Evolutionary conservation across 2,797 vertebrate species (phyloP).

Genomic region (Pyrocephalus nanus): DNA sequence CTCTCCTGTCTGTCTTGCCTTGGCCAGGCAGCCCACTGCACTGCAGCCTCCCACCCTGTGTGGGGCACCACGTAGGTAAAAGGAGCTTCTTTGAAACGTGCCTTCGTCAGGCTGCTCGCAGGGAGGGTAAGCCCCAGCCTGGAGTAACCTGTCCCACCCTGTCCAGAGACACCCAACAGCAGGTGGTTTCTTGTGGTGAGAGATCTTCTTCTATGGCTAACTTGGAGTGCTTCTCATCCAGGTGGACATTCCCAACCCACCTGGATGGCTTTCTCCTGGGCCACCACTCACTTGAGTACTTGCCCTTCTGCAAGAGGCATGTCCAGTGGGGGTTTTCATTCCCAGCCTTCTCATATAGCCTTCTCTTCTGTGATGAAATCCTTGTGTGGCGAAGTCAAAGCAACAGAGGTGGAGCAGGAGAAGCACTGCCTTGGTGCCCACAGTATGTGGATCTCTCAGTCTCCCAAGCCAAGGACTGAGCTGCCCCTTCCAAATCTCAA

Average conservation of each 20-base stretch:
- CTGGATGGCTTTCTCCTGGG: background rate
- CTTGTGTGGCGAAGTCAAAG: background rate
- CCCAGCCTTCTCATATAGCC: rapidly evolving
- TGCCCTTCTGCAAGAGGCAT: background rate
- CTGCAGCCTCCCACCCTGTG: background rate
- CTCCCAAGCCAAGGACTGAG: background rate
- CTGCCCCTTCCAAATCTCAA: background rate
- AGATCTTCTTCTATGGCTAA: background rate
- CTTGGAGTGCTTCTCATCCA: background rate
- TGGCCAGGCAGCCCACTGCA: background rate
- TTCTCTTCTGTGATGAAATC: background rate
- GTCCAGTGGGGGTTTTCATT: background rate
- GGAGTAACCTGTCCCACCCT: background rate
- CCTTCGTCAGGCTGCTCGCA: background rate
- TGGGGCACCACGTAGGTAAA: background rate
- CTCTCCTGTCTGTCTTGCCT: background rate
- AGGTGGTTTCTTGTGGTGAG: background rate
- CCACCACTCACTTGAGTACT: background rate
- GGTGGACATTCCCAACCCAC: background rate
- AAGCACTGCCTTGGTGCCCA: background rate
- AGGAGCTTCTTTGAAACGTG: background rate
- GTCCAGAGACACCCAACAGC: background rate
- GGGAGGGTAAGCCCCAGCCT: background rate
- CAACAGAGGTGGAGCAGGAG: background rate
- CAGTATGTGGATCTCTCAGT: background rate